These are phyloP conservation scores for Callinectes sapidus DNA, from an alignment of 2,888 invertebrate species.

Conservation along the genomic window DNA sequence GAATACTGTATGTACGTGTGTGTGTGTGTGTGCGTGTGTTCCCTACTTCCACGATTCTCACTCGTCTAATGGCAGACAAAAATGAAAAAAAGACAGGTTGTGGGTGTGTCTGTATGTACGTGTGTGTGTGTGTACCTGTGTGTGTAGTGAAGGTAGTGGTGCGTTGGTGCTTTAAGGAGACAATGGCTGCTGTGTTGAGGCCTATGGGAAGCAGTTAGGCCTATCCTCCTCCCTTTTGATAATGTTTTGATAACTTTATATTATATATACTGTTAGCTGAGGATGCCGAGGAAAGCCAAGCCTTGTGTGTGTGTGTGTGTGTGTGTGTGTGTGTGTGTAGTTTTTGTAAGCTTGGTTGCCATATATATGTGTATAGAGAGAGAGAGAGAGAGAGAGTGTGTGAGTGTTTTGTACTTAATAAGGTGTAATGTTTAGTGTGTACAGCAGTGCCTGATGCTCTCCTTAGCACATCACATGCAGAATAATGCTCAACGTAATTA, in stretches of 20 bases:
- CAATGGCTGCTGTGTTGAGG: background rate
- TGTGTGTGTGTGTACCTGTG: background rate
- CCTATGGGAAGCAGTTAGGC: background rate
- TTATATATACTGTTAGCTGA: background rate
- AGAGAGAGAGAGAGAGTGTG: background rate
- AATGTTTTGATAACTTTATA: slow-evolving; percentile 30
- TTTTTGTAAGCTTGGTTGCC: slow-evolving; percentile 7
- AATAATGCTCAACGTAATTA: slow-evolving; percentile 42
- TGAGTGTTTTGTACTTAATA: background rate
- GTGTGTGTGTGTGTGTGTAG: too few relatives aligned
- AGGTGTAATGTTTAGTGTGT: background rate
- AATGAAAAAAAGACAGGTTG: slow-evolving; percentile 44
- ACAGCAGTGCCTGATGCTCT: background rate
- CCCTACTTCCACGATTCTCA: slow-evolving; percentile 53
- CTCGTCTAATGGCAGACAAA: slow-evolving; percentile 56
- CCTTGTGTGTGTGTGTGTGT: too few relatives aligned
- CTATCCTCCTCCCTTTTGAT: background rate
- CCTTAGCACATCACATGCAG: slow-evolving; percentile 41
- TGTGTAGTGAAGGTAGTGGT: background rate
- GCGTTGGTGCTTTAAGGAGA: slow-evolving; percentile 14
- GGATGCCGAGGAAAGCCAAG: too few relatives aligned
- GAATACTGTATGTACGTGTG: slow-evolving; percentile 35
- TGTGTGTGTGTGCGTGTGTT: slow-evolving; percentile 22
- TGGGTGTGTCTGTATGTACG: background rate
- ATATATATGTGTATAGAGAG: background rate